These are phyloP conservation scores for Coptotermes formosanus DNA, from an alignment of 1,140 invertebrate species.

Conservation along the genomic window DNA sequence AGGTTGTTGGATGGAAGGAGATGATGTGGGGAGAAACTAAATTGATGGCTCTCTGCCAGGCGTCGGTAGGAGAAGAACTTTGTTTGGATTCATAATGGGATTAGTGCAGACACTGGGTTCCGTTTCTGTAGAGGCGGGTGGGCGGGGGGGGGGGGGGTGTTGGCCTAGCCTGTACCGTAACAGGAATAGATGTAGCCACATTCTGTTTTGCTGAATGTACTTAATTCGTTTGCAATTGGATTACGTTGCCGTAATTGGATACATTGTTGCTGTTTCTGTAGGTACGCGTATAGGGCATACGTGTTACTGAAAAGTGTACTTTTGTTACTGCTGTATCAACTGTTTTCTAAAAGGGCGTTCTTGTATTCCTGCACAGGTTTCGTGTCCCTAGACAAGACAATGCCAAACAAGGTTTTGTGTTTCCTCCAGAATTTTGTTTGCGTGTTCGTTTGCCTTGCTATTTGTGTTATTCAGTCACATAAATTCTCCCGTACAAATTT, in stretches of 20 bases:
- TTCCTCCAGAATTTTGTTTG: too few relatives aligned
- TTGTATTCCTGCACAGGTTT: too few relatives aligned
- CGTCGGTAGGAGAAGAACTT: not conserved
- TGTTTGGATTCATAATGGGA: not conserved
- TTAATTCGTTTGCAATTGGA: slow-evolving; percentile 7
- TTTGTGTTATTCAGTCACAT: too few relatives aligned
- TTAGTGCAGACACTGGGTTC: not conserved
- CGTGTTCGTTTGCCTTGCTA: too few relatives aligned
- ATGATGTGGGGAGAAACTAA: not conserved
- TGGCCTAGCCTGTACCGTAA: not conserved
- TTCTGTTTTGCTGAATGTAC: not conserved
- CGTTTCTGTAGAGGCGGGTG: not conserved
- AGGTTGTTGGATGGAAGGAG: not conserved
- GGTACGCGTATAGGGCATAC: not conserved
- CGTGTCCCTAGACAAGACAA: too few relatives aligned
- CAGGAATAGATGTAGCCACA: not conserved
- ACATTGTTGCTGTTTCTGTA: not conserved
- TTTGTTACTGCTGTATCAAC: too few relatives aligned
- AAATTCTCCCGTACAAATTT: too few relatives aligned
- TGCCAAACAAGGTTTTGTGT: too few relatives aligned
- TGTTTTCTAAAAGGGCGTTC: too few relatives aligned
- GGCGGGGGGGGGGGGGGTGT: not conserved
- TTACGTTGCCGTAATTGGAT: not conserved
- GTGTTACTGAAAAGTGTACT: not conserved
- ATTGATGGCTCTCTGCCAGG: not conserved